A percentile compares a stretch with the other conserved stretches of the same genome.
phyloP scores from a whole-genome alignment of 2,888 invertebrate genomes.

The Campoplex nolae region DNA sequence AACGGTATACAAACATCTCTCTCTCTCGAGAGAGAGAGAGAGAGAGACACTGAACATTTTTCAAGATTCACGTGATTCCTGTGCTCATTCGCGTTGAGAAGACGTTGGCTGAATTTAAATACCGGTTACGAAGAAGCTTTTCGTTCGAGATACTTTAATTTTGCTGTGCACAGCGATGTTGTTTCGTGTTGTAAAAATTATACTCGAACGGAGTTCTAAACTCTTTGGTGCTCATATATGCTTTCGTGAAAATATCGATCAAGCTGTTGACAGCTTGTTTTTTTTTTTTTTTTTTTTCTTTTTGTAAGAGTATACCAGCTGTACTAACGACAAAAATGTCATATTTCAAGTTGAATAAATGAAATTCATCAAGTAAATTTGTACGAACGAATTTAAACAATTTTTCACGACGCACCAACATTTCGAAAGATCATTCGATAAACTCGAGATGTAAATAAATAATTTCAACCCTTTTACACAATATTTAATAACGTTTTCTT shows the following conservation, averaged over 20 bases:
- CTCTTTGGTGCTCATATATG: neutral
- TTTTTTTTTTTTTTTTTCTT: too few species aligned
- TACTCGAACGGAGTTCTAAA: neutral
- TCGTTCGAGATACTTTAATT: neutral
- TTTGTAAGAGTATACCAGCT: neutral
- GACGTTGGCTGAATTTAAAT: neutral
- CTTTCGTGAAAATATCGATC: neutral
- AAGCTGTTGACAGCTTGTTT: neutral
- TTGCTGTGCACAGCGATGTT: neutral
- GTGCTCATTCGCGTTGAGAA: neutral
- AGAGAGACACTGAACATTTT: neutral
- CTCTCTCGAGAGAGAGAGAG: too few species aligned
- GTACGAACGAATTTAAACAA: neutral
- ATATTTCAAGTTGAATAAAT: slow-evolving; percentile 5
- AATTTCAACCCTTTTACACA: neutral
- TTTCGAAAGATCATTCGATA: neutral
- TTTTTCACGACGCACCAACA: neutral
- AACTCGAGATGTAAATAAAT: neutral
- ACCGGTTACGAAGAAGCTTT: neutral
- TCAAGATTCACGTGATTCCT: neutral
- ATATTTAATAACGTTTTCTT: neutral
- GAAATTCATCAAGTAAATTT: neutral
- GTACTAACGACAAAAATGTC: neutral
- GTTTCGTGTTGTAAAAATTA: neutral
- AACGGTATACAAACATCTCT: neutral